Base-by-base conservation (phyloP, 2,888 invertebrate species). In the Pharmacophagus antenor region DNA sequence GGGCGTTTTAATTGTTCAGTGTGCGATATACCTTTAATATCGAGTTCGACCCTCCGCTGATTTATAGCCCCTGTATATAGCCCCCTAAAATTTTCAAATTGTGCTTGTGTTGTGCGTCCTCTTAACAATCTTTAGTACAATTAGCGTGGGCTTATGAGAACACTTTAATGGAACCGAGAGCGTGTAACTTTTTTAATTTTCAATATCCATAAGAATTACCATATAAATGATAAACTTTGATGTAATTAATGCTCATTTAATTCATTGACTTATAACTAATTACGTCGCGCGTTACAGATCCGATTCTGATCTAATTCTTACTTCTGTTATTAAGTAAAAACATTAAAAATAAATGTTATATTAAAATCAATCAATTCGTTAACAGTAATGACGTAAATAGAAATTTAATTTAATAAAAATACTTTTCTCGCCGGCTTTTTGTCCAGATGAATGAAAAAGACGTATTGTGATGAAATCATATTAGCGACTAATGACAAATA, bases 81-180 rank as follows among this genome's bases (percentile, higher is more conserved):
- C 74, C 79, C 82, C 84, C 85, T 87, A 85, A 87, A 87, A 81
- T 84, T 85, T 83, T 85, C 82, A 85, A 87, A 85, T 85, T 86
- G 86, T 80, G 76, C 75, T 72, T 77, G 78, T 77, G 77, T 77
- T 74, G 73, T 73, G 70, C 76, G 71, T 76, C 74, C 74, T 72
- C 72, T 74, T 77, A 74, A 82, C 81, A 80, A 84, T 81, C 79
- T 84, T 78, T 73, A 74, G 72, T 75, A 70, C 79, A 83, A 87
- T 87, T 87, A 87, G 82, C 84, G 76, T 73, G 71, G 72, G 71
- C 76, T 84, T 82, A 83, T 78, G 77, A 77, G 79, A 81, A 79
- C 74, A 67, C 69, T 70, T 67, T 72, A 69, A 74, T 73, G 71
- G 74, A 76, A 64, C 65, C 65, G 65, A 63, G 44, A 67, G 65